Conservation (phyloP, 1,140 invertebrate genomes). For the Calephelis nemesis region DNA sequence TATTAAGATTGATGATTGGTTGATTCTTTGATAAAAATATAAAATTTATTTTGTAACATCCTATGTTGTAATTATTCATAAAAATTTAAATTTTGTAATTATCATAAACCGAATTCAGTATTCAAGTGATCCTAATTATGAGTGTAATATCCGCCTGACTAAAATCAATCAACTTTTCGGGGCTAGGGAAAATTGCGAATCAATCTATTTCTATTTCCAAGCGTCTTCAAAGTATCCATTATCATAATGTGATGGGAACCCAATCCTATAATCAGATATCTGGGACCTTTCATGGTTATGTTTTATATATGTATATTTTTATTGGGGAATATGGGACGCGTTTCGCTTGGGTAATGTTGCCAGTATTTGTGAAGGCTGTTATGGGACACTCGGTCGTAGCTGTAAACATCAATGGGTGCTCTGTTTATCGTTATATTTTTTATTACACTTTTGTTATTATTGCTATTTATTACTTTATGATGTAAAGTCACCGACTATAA, state of each 20-base stretch:
- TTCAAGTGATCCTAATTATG: slow-evolving; percentile 16
- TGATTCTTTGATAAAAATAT: too few species aligned
- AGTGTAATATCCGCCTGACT: slow-evolving; percentile 34
- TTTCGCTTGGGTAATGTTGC: slow-evolving; percentile 57
- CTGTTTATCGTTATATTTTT: slow-evolving; percentile 18
- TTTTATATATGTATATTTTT: slow-evolving; percentile 75
- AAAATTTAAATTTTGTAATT: not conserved
- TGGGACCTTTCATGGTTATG: slow-evolving; percentile 60
- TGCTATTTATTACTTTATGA: slow-evolving; percentile 17
- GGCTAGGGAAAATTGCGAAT: slow-evolving; percentile 61
- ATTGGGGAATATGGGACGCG: slow-evolving; percentile 56
- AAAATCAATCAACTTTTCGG: slow-evolving; percentile 57
- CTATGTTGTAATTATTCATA: not conserved
- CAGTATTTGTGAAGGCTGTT: slow-evolving; percentile 43
- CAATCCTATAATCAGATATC: slow-evolving; percentile 75
- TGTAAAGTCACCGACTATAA: slow-evolving; percentile 11
- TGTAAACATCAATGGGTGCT: slow-evolving; percentile 23
- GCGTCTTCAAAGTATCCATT: slow-evolving; percentile 63
- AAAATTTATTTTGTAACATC: too few species aligned
- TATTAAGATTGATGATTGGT: too few species aligned
- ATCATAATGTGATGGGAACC: slow-evolving; percentile 72
- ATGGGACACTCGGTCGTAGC: slow-evolving; percentile 27
- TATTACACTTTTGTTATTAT: slow-evolving; percentile 16
- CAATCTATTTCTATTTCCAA: slow-evolving; percentile 70
- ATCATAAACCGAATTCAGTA: slow-evolving; percentile 13